Conservation (phyloP, 2,113 vertebrate genomes). For the Vidua chalybeata region DNA sequence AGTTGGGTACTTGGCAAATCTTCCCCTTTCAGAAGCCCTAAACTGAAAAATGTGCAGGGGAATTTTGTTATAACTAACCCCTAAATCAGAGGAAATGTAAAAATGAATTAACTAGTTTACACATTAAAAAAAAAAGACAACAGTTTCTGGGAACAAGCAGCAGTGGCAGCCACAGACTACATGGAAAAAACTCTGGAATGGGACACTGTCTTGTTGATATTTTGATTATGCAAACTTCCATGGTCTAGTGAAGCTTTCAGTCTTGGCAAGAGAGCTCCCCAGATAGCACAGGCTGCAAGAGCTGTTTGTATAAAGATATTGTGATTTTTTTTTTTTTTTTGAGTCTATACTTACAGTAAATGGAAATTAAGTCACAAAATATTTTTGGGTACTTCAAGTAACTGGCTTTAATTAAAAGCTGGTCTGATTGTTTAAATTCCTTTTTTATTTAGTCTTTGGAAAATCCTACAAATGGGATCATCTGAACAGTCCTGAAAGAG, state of each 20-base stretch:
- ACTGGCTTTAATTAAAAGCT: conserved; percentile 29
- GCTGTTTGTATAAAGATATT: not conserved
- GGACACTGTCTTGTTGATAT: conserved; percentile 2
- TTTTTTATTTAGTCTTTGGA: not conserved
- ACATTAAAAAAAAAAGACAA: conserved; percentile 26
- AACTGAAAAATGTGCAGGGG: not conserved
- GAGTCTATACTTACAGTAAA: not conserved
- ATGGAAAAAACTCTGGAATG: conserved; percentile 11
- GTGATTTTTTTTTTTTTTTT: not conserved
- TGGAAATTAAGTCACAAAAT: not conserved
- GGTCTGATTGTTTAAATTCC: not conserved
- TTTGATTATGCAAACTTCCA: conserved; percentile 45
- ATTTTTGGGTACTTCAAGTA: not conserved
- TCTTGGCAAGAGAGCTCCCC: conserved; percentile 15
- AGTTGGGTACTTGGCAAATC: not conserved
- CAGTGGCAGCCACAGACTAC: not conserved
- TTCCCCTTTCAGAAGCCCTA: not conserved
- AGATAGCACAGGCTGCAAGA: conserved; percentile 3
- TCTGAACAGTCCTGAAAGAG: not conserved
- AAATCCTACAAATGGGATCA: conserved; percentile 16
- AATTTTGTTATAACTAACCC: conserved; percentile 2
- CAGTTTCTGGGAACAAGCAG: conserved; percentile 24
- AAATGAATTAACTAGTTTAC: conserved; percentile 32
- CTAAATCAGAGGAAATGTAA: not conserved
- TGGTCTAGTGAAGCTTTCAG: conserved; percentile 5